These are phyloP conservation scores for Aix galericulata DNA, from an alignment of 2,113 vertebrate species.

Conservation along the genomic window DNA sequence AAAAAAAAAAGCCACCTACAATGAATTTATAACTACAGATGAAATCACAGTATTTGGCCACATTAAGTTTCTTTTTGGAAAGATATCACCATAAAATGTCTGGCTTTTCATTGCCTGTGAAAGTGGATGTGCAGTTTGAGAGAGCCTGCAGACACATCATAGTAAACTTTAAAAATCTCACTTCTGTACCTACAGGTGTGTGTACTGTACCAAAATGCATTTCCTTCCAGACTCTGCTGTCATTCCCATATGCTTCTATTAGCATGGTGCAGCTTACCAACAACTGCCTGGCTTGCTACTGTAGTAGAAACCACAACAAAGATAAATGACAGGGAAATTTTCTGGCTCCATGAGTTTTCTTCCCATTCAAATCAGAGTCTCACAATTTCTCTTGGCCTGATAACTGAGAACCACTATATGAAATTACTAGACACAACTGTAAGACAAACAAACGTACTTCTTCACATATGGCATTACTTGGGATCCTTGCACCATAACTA, in stretches of 20 bases:
- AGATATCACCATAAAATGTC: neutral
- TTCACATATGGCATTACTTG: rapidly evolving
- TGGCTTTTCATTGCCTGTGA: neutral
- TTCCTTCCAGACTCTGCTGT: neutral
- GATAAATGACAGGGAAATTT: neutral
- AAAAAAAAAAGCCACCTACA: neutral
- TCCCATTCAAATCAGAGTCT: neutral
- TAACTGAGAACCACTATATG: neutral
- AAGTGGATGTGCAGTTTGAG: neutral
- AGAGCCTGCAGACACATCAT: neutral
- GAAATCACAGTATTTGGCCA: neutral
- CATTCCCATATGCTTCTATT: neutral
- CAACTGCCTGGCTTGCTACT: neutral
- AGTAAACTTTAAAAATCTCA: neutral
- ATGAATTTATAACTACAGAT: neutral
- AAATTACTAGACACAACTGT: neutral
- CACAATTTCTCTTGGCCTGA: neutral
- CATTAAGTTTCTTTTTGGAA: neutral
- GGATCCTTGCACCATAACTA: neutral
- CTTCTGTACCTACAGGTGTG: neutral
- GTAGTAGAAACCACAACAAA: neutral
- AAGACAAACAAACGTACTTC: neutral
- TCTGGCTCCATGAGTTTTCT: neutral
- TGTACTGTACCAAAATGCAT: rapidly evolving
- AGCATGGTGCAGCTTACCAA: neutral